These are phyloP conservation scores for Amphipoea lucens DNA, from an alignment of 2,888 invertebrate species.

Conservation along the genomic window DNA sequence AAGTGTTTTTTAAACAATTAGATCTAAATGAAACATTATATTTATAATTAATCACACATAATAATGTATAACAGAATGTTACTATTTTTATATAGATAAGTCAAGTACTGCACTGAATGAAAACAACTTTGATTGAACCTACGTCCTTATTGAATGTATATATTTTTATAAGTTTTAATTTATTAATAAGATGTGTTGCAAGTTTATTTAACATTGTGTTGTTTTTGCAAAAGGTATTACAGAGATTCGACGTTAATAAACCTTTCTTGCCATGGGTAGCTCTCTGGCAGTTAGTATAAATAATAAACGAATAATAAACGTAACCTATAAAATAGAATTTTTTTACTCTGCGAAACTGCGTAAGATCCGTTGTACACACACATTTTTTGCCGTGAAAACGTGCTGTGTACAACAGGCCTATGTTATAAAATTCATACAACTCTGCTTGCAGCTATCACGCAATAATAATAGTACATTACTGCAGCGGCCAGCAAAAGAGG, in stretches of 20 bases:
- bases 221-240: conserved; percentile 29
- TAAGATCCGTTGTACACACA: background rate
- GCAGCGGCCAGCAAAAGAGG: too few relatives aligned
- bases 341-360: background rate
- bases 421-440: conserved; percentile 2
- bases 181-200: conserved; percentile 32
- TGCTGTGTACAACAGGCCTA: background rate
- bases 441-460: background rate
- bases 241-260: conserved; percentile 8
- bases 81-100: conserved; percentile 21
- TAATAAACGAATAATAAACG: too few relatives aligned
- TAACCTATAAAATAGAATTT: background rate
- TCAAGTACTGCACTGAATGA: background rate
- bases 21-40: conserved; percentile 4
- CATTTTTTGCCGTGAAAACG: background rate
- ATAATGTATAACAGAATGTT: conserved; percentile 6
- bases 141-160: conserved; percentile 30
- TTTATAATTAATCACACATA: conserved; percentile 11
- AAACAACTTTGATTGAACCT: conserved; percentile 5
- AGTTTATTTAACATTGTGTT: conserved; percentile 10
- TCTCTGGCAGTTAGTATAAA: conserved; percentile 57
- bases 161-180: conserved; percentile 29
- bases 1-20: background rate
- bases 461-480: background rate
- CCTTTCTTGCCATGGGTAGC: conserved; percentile 69